Conservation (phyloP, 2,888 invertebrate genomes). For the Drosophila parthenogenetica region DNA sequence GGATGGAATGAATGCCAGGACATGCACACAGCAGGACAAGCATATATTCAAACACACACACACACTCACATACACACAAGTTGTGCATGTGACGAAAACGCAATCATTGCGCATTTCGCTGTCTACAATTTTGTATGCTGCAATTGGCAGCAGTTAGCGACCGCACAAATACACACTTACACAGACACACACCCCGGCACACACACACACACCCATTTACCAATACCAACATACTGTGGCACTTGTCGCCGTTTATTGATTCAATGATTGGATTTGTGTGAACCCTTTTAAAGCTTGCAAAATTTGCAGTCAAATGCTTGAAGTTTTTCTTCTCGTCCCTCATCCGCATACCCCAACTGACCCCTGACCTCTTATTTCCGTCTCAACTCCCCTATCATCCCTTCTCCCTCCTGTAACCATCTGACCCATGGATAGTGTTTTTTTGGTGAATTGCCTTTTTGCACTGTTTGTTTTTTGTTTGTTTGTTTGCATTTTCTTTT, state of each 20-base stretch:
- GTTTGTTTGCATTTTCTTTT: conserved; percentile 50
- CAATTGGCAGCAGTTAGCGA: conserved; percentile 61
- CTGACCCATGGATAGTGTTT: conserved; percentile 50
- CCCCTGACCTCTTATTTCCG: conserved; percentile 8
- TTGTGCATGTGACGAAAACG: conserved; percentile 35
- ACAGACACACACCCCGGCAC: conserved; percentile 8
- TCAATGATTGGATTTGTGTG: conserved; percentile 74
- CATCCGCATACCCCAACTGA: conserved; percentile 9
- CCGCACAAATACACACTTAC: conserved; percentile 24
- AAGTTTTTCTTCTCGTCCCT: conserved; percentile 40
- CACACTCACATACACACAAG: conserved; percentile 5
- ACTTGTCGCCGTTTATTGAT: conserved; percentile 75
- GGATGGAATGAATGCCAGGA: conserved; percentile 39
- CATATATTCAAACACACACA: background rate
- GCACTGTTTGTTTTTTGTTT: conserved; percentile 68
- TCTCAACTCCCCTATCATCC: background rate
- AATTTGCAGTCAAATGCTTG: conserved; percentile 55
- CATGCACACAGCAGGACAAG: background rate
- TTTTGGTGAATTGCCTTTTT: conserved; percentile 66
- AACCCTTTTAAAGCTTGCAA: conserved; percentile 67
- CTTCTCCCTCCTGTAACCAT: background rate
- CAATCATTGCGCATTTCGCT: conserved; percentile 56
- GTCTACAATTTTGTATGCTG: conserved; percentile 37
- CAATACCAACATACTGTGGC: conserved; percentile 24
- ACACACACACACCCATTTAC: conserved; percentile 2